Percentiles rank a stretch among this genome's conserved stretches.
phyloP scores from a whole-genome alignment of 2,113 vertebrate genomes.

The Paramormyrops kingsleyae region DNA sequence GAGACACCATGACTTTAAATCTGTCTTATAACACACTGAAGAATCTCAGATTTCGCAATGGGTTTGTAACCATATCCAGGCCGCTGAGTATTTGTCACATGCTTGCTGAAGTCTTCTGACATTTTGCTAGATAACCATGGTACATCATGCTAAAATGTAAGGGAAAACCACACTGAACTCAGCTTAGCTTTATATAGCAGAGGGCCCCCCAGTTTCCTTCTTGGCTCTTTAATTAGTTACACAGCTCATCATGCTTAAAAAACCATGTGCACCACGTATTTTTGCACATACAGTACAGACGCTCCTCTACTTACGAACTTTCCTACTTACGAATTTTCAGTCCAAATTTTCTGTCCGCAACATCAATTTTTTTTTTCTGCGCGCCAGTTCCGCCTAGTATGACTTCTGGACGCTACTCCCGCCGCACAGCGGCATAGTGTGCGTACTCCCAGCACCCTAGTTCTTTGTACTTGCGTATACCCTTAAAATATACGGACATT shows the following conservation, averaged over 20 bases:
- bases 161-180: background rate
- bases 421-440: too few species aligned
- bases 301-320: too few species aligned
- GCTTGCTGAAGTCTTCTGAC: background rate
- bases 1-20: background rate
- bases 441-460: too few species aligned
- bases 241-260: background rate
- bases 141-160: background rate
- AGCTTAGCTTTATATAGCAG: background rate
- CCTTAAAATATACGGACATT: too few species aligned
- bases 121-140: background rate
- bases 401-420: too few species aligned
- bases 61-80: background rate
- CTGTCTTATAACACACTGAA: background rate
- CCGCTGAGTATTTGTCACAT: background rate
- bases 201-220: background rate
- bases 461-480: too few species aligned
- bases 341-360: too few species aligned
- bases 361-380: too few species aligned
- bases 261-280: background rate
- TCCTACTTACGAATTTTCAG: too few species aligned
- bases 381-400: background rate
- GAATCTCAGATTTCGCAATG: background rate
- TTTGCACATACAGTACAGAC: background rate
- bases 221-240: background rate